Conservation (phyloP, 2,113 vertebrate species). For the Neotoma lepida region DNA sequence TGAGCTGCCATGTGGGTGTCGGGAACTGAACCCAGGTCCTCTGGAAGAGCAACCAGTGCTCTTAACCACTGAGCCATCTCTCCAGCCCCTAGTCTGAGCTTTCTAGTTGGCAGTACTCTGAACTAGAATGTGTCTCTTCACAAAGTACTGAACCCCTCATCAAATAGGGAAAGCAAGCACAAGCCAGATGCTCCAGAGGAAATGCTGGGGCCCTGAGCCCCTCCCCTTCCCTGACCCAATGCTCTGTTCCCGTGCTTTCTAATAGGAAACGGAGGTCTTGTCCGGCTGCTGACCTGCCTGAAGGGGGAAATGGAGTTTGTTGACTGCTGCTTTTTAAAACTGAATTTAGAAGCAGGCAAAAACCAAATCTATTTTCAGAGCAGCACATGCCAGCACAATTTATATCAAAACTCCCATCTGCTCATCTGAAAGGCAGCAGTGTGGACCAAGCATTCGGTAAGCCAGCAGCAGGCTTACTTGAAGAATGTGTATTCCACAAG, state of each 20-base stretch:
- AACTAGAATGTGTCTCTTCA: background rate
- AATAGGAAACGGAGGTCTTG: background rate
- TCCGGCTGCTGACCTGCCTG: slow-evolving; percentile 44
- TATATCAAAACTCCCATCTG: slow-evolving; percentile 77
- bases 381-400: slow-evolving; percentile 75
- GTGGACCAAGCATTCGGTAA: slow-evolving; percentile 43
- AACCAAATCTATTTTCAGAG: slow-evolving; percentile 75
- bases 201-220: background rate
- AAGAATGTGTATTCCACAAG: slow-evolving; percentile 4
- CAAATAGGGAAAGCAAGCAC: background rate
- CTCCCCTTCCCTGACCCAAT: background rate
- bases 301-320: slow-evolving; percentile 56
- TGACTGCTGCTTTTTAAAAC: slow-evolving; percentile 66
- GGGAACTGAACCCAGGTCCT: background rate
- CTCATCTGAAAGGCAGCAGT: slow-evolving; percentile 60
- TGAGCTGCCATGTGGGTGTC: background rate
- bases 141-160: background rate
- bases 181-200: background rate
- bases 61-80: background rate
- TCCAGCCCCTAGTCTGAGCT: background rate
- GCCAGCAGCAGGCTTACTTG: slow-evolving; percentile 29
- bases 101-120: background rate
- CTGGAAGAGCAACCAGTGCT: background rate
- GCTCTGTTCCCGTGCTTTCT: background rate
- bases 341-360: slow-evolving; percentile 71